phyloP scores from a whole-genome alignment of 2,888 invertebrate species.

The Oscheius onirici region DNA sequence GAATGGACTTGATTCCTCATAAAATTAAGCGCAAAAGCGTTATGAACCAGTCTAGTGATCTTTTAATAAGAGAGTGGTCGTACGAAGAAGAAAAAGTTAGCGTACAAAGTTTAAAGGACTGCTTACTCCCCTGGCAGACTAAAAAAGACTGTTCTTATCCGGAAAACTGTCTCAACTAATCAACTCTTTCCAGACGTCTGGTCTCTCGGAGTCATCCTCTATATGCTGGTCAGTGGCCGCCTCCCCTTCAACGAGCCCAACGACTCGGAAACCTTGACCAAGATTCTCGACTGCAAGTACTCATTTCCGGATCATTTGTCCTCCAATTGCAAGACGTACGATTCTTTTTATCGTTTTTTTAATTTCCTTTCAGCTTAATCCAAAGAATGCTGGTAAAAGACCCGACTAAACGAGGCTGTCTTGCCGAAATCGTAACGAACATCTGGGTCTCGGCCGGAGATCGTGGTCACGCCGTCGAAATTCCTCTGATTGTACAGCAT shows the following conservation, averaged over 20 bases:
- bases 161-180: background rate
- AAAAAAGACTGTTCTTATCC: too few species aligned
- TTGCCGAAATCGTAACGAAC: slow-evolving; percentile 87
- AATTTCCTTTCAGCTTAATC: slow-evolving; percentile 79
- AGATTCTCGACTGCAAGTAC: slow-evolving; percentile 99
- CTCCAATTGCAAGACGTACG: slow-evolving; percentile 83
- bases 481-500: slow-evolving; percentile 81
- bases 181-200: slow-evolving; percentile 82
- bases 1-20: too few species aligned
- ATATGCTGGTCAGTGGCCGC: slow-evolving; percentile 96
- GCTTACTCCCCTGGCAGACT: too few species aligned
- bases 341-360: slow-evolving; percentile 26
- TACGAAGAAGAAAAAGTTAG: too few species aligned
- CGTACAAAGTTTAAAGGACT: too few species aligned
- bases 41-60: too few species aligned
- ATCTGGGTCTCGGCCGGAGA: slow-evolving; percentile 73
- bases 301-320: slow-evolving; percentile 89
- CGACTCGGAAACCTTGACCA: slow-evolving; percentile 97
- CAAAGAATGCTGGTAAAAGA: slow-evolving; percentile 91
- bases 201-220: slow-evolving; percentile 97
- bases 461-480: slow-evolving; percentile 61
- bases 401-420: slow-evolving; percentile 87
- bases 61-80: too few species aligned
- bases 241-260: slow-evolving; percentile 95
- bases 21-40: too few species aligned